Conservation (phyloP, 2,888 invertebrate species). For the Drosophila anomalata region DNA sequence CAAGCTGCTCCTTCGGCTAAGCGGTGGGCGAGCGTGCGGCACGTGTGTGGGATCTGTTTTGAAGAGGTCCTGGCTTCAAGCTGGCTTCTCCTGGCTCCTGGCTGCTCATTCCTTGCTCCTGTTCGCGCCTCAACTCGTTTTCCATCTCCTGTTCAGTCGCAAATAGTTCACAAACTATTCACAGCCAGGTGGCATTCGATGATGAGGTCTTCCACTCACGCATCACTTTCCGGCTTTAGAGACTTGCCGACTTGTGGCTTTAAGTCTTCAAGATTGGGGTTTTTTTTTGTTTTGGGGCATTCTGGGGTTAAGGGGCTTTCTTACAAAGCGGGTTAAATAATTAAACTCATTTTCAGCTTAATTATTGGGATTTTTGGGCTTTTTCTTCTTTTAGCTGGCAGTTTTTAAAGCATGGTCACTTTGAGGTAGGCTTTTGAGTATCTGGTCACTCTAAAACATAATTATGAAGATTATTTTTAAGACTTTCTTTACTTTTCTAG, state of each 20-base stretch:
- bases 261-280: neutral
- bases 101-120: neutral
- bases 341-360: neutral
- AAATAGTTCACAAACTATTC: conserved; percentile 24
- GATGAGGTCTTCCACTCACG: neutral
- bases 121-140: neutral
- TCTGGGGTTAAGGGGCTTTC: neutral
- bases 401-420: neutral
- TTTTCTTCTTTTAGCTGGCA: no score
- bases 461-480: no score
- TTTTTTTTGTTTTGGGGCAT: neutral
- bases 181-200: conserved; percentile 11
- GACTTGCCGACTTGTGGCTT: neutral
- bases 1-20: conserved; percentile 25
- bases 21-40: conserved; percentile 26
- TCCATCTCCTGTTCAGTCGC: conserved; percentile 8
- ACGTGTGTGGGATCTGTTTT: conserved; percentile 26
- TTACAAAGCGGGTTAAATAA: neutral
- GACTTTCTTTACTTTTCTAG: no score
- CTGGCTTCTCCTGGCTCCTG: no score
- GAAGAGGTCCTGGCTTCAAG: no score
- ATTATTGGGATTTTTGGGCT: no score
- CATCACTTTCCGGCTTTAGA: neutral
- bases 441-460: no score
- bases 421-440: neutral